phyloP scores from a whole-genome alignment of 2,797 vertebrate species.

The Lindbergichthys nudifrons region DNA sequence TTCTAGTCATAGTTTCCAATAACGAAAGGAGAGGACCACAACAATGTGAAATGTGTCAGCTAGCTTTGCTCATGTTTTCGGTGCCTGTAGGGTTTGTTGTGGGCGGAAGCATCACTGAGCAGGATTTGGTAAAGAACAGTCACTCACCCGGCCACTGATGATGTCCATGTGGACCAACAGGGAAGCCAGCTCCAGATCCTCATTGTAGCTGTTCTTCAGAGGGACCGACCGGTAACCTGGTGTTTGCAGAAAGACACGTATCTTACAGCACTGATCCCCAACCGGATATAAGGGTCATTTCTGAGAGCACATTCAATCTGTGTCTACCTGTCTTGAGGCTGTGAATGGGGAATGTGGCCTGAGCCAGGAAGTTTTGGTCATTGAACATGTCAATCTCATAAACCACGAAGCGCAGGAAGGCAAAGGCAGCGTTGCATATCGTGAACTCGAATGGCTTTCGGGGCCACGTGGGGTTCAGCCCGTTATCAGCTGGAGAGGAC shows the following conservation, averaged over 20 bases:
- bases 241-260: conserved; percentile 7
- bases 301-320: neutral
- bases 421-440: conserved; percentile 92
- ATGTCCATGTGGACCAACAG: conserved; percentile 93
- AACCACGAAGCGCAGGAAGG: conserved; percentile 96
- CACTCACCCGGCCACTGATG: conserved; percentile 88
- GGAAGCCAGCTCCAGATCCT: conserved; percentile 95
- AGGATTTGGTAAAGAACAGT: neutral
- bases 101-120: neutral
- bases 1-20: too few relatives aligned
- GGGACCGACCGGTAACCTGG: conserved; percentile 95
- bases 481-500: conserved; percentile 90
- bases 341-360: conserved; percentile 95
- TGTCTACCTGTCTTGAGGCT: conserved; percentile 92
- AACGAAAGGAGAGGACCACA: neutral
- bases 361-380: conserved; percentile 97
- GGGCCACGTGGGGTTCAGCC: conserved; percentile 95
- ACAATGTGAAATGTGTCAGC: neutral
- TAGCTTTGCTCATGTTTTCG: neutral
- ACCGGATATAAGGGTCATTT: neutral
- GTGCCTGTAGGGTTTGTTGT: neutral
- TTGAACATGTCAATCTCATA: conserved; percentile 99
- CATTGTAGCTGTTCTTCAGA: conserved; percentile 98
- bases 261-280: neutral
- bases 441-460: conserved; percentile 92